phyloP scores from a whole-genome alignment of 2,797 vertebrate species.

The Leptodactylus fallax region DNA sequence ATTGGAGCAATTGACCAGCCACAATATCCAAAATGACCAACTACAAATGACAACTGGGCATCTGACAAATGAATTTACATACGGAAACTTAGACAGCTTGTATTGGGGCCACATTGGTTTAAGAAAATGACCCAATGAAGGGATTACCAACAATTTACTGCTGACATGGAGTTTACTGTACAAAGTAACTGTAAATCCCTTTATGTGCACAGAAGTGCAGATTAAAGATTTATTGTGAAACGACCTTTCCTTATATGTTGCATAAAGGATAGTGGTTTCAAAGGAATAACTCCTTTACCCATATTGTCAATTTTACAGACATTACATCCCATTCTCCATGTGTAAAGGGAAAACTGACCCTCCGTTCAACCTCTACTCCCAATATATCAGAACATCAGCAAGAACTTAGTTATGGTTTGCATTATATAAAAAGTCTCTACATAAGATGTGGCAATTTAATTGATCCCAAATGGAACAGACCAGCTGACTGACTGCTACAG shows the following conservation, averaged over 20 bases:
- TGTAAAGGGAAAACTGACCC: not conserved
- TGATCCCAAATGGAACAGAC: constrained; percentile 37
- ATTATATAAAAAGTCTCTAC: constrained; percentile 29
- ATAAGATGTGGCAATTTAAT: constrained; percentile 63
- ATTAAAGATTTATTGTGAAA: not conserved
- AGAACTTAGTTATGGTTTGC: constrained; percentile 11
- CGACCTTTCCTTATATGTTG: too few species aligned
- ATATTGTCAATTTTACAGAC: not conserved
- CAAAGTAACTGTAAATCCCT: not conserved
- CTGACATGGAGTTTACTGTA: not conserved
- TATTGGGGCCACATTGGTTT: not conserved
- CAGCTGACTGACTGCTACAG: constrained; percentile 54
- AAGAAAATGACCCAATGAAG: not conserved
- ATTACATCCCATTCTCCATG: not conserved
- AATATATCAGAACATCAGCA: constrained; percentile 23
- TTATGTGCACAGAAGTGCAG: not conserved
- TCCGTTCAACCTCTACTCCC: not conserved
- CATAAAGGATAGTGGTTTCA: not conserved
- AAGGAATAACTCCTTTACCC: not conserved
- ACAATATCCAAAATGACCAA: too few species aligned
- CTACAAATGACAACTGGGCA: too few species aligned
- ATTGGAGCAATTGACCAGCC: too few species aligned
- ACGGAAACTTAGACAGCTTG: too few species aligned
- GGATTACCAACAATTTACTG: not conserved
- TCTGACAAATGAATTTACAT: too few species aligned